phyloP scores from a whole-genome alignment of 2,888 invertebrate species.

The Drosophila lacicola region DNA sequence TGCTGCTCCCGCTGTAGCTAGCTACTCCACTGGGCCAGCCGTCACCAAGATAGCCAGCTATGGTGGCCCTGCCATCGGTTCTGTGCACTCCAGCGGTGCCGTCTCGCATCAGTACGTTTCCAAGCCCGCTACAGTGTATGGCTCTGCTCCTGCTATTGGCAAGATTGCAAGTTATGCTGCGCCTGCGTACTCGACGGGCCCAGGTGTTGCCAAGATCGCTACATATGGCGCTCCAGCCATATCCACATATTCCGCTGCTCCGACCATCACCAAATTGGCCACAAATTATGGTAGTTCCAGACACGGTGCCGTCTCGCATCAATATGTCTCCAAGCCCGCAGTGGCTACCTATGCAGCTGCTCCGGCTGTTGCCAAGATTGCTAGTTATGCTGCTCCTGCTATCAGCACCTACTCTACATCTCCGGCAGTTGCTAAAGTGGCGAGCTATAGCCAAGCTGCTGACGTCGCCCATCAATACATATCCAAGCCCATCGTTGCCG shows the following conservation, averaged over 20 bases:
- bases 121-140: conserved; percentile 42
- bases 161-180: conserved; percentile 54
- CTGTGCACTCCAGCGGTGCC: conserved; percentile 40
- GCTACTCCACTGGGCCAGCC: conserved; percentile 49
- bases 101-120: conserved; percentile 72
- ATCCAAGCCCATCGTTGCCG: conserved; percentile 53
- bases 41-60: conserved; percentile 70
- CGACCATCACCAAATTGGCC: conserved; percentile 44
- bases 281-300: conserved; percentile 32
- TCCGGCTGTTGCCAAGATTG: conserved; percentile 46
- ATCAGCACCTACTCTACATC: conserved; percentile 31
- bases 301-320: conserved; percentile 60
- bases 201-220: conserved; percentile 40
- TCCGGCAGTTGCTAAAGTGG: conserved; percentile 52
- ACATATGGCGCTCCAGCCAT: conserved; percentile 55
- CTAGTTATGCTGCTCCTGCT: conserved; percentile 48
- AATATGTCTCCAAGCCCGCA: conserved; percentile 69
- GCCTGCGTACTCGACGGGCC: conserved; percentile 8
- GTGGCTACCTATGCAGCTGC: conserved; percentile 35
- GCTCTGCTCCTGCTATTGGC: conserved; percentile 47
- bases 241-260: conserved; percentile 52
- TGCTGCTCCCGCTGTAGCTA: conserved; percentile 49
- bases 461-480: conserved; percentile 69
- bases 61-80: conserved; percentile 49
- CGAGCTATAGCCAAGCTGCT: conserved; percentile 52